Conservation (phyloP, 1,140 invertebrate species). For the Popillia japonica region DNA sequence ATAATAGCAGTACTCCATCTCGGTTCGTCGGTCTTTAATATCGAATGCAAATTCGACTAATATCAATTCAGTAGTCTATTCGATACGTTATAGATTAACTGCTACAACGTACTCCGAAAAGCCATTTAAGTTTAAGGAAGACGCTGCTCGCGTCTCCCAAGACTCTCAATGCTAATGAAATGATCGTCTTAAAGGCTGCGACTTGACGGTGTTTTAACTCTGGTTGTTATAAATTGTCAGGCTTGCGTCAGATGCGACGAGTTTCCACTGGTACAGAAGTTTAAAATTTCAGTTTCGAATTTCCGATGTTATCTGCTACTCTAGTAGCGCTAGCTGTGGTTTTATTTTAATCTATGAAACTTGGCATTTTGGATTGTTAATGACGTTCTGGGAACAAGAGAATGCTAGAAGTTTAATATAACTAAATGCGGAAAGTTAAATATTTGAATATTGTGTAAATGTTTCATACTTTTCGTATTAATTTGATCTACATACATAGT, state of each 20-base stretch:
- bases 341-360: no score
- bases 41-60: constrained; percentile 20
- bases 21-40: not conserved
- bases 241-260: not conserved
- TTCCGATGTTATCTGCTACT: no score
- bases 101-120: constrained; percentile 1
- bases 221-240: constrained; percentile 21
- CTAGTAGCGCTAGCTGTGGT: no score
- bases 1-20: not conserved
- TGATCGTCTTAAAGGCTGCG: constrained; percentile 6
- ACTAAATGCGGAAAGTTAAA: no score
- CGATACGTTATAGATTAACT: constrained; percentile 23
- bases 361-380: no score
- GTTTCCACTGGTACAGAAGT: no score
- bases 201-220: constrained; percentile 14
- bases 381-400: no score
- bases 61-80: constrained; percentile 25
- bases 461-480: no score
- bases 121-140: not conserved
- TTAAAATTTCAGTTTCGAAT: no score
- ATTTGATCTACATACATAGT: no score
- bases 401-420: no score
- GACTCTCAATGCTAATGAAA: constrained; percentile 26
- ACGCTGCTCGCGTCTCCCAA: not conserved
- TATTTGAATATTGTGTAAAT: no score